Percentiles rank a stretch among this genome's conserved stretches.
phyloP scores from a whole-genome alignment of 2,113 vertebrate genomes.

The Gila orcuttii region DNA sequence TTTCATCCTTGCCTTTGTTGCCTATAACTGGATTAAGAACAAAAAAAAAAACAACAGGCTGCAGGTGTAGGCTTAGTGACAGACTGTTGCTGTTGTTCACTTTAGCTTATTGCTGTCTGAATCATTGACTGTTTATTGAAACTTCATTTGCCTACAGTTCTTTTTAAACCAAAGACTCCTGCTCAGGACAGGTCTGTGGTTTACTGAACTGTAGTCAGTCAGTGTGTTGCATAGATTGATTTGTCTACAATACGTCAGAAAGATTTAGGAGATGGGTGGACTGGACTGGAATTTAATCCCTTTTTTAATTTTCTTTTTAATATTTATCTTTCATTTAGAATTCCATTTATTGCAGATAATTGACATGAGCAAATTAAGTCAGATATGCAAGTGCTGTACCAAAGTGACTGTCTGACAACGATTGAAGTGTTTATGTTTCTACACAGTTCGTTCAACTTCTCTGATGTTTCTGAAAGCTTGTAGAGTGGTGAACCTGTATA shows the following conservation, averaged over 20 bases:
- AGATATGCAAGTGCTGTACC: no score
- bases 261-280: background rate
- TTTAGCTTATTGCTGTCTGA: background rate
- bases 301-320: background rate
- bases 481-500: background rate
- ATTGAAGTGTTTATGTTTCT: background rate
- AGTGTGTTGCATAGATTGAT: background rate
- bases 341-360: background rate
- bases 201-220: background rate
- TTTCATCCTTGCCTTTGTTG: constrained; percentile 65
- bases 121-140: background rate
- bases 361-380: background rate
- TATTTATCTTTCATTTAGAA: background rate
- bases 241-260: no score
- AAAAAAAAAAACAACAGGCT: constrained; percentile 34
- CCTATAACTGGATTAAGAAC: constrained; percentile 57
- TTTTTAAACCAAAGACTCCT: background rate
- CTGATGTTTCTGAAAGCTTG: background rate
- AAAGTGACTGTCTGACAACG: background rate
- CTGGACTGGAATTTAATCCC: background rate
- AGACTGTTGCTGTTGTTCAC: background rate
- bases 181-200: background rate
- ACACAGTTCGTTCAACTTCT: background rate
- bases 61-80: constrained; percentile 12
- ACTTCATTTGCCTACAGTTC: background rate